Conservation (phyloP, 2,888 invertebrate species). For the Epistrophe grossulariae region DNA sequence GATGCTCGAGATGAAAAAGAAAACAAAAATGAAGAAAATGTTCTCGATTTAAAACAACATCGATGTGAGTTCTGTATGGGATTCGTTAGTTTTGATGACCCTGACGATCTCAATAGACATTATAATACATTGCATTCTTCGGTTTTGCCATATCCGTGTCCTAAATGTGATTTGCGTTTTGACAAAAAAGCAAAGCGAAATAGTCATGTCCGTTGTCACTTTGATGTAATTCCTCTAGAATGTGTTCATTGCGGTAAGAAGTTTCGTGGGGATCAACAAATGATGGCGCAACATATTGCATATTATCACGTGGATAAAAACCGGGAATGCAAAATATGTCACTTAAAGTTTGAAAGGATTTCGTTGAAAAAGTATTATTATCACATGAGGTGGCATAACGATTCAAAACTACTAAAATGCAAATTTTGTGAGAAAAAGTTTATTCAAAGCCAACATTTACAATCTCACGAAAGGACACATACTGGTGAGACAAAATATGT, state of each 20-base stretch:
- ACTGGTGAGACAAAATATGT: conserved; percentile 18
- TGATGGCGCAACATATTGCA: conserved; percentile 59
- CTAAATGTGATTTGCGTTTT: conserved; percentile 46
- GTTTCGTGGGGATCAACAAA: conserved; percentile 43
- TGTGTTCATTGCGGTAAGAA: conserved; percentile 56
- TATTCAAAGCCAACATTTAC: conserved; percentile 54
- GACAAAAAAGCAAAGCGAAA: conserved; percentile 45
- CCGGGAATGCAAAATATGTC: conserved; percentile 44
- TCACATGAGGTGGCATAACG: conserved; percentile 64
- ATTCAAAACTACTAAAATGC: conserved; percentile 59
- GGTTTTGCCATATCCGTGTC: conserved; percentile 42
- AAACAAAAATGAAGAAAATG: background rate
- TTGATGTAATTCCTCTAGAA: background rate
- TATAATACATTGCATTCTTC: conserved; percentile 52
- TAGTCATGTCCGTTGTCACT: conserved; percentile 58
- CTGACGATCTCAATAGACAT: conserved; percentile 49
- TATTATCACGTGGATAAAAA: conserved; percentile 45
- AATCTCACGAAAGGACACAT: conserved; percentile 50
- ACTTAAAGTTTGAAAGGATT: conserved; percentile 30
- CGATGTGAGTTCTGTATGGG: conserved; percentile 66
- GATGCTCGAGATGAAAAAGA: background rate
- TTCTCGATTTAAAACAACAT: conserved; percentile 35
- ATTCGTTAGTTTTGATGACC: conserved; percentile 56
- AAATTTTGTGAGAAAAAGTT: conserved; percentile 66
- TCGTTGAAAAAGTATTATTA: conserved; percentile 51